Evolutionary conservation across 2,888 invertebrate genomes (phyloP).

Genomic region (Periphyllus acericola): DNA sequence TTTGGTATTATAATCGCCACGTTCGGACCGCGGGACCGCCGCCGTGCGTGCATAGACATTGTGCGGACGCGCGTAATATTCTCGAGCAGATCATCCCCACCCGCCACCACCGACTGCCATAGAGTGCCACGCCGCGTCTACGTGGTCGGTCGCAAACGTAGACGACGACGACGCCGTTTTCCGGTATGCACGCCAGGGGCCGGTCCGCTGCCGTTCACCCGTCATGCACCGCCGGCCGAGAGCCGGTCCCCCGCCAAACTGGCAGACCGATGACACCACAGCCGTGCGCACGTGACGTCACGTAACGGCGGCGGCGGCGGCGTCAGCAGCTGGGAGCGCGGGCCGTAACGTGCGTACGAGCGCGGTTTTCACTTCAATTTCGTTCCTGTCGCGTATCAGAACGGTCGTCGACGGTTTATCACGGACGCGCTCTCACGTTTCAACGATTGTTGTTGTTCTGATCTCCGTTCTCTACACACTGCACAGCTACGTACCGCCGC

Average conservation of each 20-base stretch:
- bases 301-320: not conserved
- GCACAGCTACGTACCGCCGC: no score
- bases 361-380: conserved; percentile 21
- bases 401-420: conserved; percentile 6
- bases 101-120: not conserved
- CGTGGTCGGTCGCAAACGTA: conserved; percentile 5
- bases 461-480: no score
- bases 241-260: not conserved
- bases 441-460: no score
- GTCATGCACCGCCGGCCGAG: not conserved
- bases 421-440: not conserved
- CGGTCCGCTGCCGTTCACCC: conserved; percentile 10
- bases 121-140: conserved; percentile 50
- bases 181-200: conserved; percentile 39
- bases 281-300: conserved; percentile 34
- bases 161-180: conserved; percentile 9
- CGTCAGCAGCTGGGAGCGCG: not conserved
- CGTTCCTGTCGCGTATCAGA: conserved; percentile 41
- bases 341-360: not conserved
- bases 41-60: not conserved
- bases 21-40: not conserved
- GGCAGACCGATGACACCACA: not conserved
- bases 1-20: no score
- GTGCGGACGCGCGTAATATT: no score
- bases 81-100: not conserved